Base-by-base conservation (phyloP, 2,113 vertebrate species). In the Ptychochromis oligacanthus region DNA sequence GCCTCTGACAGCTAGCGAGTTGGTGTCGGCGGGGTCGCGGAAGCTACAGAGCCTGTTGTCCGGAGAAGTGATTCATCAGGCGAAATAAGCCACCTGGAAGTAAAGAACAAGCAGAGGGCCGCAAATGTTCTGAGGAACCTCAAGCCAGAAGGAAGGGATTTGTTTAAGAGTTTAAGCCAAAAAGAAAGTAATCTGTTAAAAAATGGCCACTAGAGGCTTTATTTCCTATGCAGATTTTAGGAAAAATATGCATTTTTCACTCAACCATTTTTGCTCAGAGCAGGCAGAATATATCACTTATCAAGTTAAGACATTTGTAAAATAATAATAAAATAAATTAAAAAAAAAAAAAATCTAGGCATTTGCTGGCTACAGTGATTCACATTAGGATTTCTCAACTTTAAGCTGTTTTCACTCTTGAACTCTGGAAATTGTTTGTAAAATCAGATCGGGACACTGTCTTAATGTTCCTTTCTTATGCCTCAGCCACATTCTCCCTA, bases 1-100 rank as follows among this genome's bases (percentile, higher is more conserved):
- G 52, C 56, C 80, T 59, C 89, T 86, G 94, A 92, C 93, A 93
- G 92, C 88, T 58, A 67, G 79, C 92, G 60, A 56, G 87, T 89
- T 49, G 55, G 91, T 89, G 92, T 93, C 88, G 77, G 76, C 79
- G 70, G 74, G 89, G 92, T 94, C 88, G 75, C 58, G 5, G 81
- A 70, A 84, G 89, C 92, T 62, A 20, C 70, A 52, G 77, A 65
- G 85, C 55, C 75, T 22, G 67, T 70, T 36, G 86, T 79, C 49
- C 61, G 1, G 31, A 70, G 65, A 38, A 18, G 9, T 40, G 76
- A 87, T 75, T 87, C 85, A 81, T 85, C 74, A 40, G 83, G 54
- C 15, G 59, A 78, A 89, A 82, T 12, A 77, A 89, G 61, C 75
- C 90, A 84, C 82, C 92, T 88, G 84, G 85, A 90, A 91, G 76